phyloP scores from a whole-genome alignment of 2,888 invertebrate species.

The Diadegma fenestrale region DNA sequence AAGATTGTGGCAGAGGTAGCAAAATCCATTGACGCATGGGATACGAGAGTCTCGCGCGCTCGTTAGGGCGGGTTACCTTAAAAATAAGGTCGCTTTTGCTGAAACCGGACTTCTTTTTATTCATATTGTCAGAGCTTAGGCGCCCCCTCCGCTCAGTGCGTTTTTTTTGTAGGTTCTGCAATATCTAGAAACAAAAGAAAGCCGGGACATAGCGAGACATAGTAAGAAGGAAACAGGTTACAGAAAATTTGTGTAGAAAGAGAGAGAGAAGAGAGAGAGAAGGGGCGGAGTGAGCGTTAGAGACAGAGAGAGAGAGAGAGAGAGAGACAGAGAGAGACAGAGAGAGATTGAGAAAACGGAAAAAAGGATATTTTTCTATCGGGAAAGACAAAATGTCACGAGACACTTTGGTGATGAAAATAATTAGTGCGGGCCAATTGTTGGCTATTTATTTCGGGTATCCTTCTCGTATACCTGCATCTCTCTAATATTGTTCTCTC shows the following conservation, averaged over 20 bases:
- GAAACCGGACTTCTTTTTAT: conserved; percentile 95
- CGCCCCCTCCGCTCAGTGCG: conserved; percentile 98
- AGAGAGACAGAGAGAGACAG: conserved; percentile 20
- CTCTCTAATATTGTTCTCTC: conserved; percentile 60
- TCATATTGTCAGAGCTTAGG: conserved; percentile 95
- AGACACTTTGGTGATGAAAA: conserved; percentile 49
- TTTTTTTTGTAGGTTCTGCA: conserved; percentile 99
- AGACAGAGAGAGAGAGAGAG: conserved; percentile 64
- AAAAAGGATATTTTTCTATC: conserved; percentile 63
- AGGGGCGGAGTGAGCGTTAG: conserved; percentile 50
- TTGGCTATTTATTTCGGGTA: neutral
- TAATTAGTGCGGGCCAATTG: conserved; percentile 38
- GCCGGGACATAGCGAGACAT: conserved; percentile 90
- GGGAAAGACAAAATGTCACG: conserved; percentile 38
- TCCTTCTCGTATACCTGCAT: conserved; percentile 33
- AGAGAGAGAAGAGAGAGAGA: conserved; percentile 73
- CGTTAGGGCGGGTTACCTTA: conserved; percentile 94
- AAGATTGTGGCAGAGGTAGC: conserved; percentile 26
- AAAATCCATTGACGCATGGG: conserved; percentile 72
- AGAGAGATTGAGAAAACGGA: conserved; percentile 35
- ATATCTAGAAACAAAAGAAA: conserved; percentile 98
- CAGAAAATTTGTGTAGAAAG: conserved; percentile 80
- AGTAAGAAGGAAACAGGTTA: conserved; percentile 86
- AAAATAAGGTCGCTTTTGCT: conserved; percentile 99
- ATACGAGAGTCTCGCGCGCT: conserved; percentile 81